Percentiles rank a stretch among this genome's conserved stretches.
phyloP scores from a whole-genome alignment of 2,113 vertebrate genomes.

The Heterochromis multidens region DNA sequence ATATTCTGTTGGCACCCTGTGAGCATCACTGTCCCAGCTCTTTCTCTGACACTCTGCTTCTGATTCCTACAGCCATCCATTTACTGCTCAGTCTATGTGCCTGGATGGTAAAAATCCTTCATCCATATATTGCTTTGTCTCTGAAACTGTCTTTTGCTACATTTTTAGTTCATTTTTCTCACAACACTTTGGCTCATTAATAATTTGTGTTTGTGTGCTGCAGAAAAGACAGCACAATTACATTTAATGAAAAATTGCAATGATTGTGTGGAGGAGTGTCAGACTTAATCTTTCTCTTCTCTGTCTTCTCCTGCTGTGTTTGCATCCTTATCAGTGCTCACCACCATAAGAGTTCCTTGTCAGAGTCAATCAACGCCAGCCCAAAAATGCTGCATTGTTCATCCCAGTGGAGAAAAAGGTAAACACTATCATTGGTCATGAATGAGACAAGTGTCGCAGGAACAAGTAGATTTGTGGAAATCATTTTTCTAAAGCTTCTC shows the following conservation, averaged over 20 bases:
- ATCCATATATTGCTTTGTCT: background rate
- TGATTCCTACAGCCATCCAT: background rate
- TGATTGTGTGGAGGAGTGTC: background rate
- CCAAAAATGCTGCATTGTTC: slow-evolving; percentile 2
- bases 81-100: background rate
- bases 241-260: background rate
- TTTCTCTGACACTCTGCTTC: background rate
- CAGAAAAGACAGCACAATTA: background rate
- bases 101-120: background rate
- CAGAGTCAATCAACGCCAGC: slow-evolving; percentile 2
- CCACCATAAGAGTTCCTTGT: slow-evolving; percentile 4
- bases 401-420: slow-evolving; percentile 1
- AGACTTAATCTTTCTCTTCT: background rate
- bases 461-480: slow-evolving; percentile 4
- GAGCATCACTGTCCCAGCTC: background rate
- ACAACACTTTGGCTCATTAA: background rate
- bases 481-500: background rate
- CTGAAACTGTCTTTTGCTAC: background rate
- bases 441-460: background rate
- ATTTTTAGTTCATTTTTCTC: background rate
- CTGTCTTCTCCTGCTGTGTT: background rate
- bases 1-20: background rate
- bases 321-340: slow-evolving; percentile 6
- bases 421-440: slow-evolving; percentile 11
- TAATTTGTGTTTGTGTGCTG: background rate